Evolutionary conservation across 2,797 vertebrate genomes (phyloP).

Genomic region (Geotrypetes seraphini): DNA sequence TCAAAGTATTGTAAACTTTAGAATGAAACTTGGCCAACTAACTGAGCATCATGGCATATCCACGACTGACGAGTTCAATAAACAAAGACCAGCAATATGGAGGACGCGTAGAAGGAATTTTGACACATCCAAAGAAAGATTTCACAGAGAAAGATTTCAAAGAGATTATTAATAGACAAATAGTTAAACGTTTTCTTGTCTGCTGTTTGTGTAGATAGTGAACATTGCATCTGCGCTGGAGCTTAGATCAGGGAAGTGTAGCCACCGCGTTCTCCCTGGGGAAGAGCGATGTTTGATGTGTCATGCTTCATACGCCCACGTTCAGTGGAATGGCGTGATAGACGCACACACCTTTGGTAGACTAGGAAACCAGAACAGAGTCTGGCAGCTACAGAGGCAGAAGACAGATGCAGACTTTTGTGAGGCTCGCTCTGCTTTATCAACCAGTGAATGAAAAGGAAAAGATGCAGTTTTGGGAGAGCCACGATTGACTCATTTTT

Average conservation of each 20-base stretch:
- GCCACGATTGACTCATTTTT: constrained; percentile 18
- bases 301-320: constrained; percentile 16
- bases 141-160: too few relatives aligned
- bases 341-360: constrained; percentile 20
- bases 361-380: constrained; percentile 28
- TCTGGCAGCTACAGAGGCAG: constrained; percentile 16
- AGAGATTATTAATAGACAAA: background rate
- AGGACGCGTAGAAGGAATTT: background rate
- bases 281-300: constrained; percentile 21
- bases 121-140: background rate
- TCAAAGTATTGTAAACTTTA: too few relatives aligned
- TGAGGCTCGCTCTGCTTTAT: too few relatives aligned
- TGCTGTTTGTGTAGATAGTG: background rate
- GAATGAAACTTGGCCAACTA: too few relatives aligned
- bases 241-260: background rate
- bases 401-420: background rate
- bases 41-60: too few relatives aligned
- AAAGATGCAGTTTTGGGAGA: constrained; percentile 2
- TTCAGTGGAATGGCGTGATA: constrained; percentile 7
- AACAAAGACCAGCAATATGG: background rate
- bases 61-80: background rate
- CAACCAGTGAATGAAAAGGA: background rate
- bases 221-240: background rate
- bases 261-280: constrained; percentile 6
- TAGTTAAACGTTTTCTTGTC: background rate